Evolutionary conservation across 2,797 vertebrate genomes (phyloP).

Genomic region (Meriones psammophilus): DNA sequence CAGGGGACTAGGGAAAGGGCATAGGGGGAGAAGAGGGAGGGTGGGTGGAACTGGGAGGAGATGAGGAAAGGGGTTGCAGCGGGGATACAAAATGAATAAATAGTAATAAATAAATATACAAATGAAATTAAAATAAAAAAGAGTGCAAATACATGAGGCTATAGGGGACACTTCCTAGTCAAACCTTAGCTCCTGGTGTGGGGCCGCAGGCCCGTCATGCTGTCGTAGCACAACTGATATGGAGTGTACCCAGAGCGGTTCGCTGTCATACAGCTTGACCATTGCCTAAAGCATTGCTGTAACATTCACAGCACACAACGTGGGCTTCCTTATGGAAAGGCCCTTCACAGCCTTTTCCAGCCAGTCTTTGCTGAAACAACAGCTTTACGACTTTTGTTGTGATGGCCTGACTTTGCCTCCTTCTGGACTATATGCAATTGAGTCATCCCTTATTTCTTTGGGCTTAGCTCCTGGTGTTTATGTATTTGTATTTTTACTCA

Average conservation of each 20-base stretch:
- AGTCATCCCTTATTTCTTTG: neutral
- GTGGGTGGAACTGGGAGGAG: too few relatives aligned
- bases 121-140: neutral
- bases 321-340: neutral
- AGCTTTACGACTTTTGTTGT: neutral
- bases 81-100: too few relatives aligned
- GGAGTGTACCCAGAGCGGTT: neutral
- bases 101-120: too few relatives aligned
- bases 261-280: neutral
- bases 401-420: neutral
- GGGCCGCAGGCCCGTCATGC: neutral
- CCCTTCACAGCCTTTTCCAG: neutral
- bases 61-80: too few relatives aligned
- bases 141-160: neutral
- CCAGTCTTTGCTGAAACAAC: neutral
- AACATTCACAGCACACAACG: neutral
- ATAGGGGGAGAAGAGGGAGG: too few relatives aligned
- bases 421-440: neutral
- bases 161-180: neutral
- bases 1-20: too few relatives aligned
- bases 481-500: neutral
- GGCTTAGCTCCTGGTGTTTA: neutral
- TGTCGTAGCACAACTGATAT: slow-evolving; percentile 6
- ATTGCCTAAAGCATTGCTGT: neutral
- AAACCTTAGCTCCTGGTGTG: neutral